These are phyloP conservation scores for Stegastes partitus DNA, from an alignment of 2,113 vertebrate species.

Conservation along the genomic window DNA sequence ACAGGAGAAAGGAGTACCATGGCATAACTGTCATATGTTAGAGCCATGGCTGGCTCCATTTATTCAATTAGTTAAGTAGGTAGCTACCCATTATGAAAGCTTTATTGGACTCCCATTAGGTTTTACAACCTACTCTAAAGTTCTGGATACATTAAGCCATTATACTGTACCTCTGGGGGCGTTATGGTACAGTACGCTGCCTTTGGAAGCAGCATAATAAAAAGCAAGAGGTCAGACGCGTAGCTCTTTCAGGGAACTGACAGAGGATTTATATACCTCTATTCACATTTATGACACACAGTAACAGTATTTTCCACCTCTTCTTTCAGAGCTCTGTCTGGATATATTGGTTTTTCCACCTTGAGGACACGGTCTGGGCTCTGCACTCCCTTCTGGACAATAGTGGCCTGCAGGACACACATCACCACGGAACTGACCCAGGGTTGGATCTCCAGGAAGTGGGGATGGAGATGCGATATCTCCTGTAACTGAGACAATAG, in stretches of 20 bases:
- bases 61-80: constrained; percentile 53
- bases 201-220: constrained; percentile 29
- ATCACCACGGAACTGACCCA: constrained; percentile 74
- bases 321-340: neutral
- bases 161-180: constrained; percentile 29
- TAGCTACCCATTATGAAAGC: constrained; percentile 43
- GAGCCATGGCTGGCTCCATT: neutral
- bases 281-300: constrained; percentile 1
- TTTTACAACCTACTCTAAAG: constrained; percentile 59
- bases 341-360: constrained; percentile 72
- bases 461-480: constrained; percentile 31
- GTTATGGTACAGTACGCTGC: constrained; percentile 22
- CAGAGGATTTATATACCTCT: neutral
- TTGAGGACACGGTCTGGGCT: constrained; percentile 82
- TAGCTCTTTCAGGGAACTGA: constrained; percentile 10
- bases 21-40: neutral
- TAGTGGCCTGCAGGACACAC: constrained; percentile 85
- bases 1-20: neutral
- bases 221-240: constrained; percentile 28
- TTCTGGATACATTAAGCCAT: constrained; percentile 46
- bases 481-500: constrained; percentile 83
- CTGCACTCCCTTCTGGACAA: constrained; percentile 84
- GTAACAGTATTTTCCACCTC: neutral
- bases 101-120: constrained; percentile 61
- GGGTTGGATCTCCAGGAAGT: constrained; percentile 36